These are phyloP conservation scores for Propithecus deckenii DNA, from an alignment of 2,797 vertebrate genomes.

Conservation along the genomic window DNA sequence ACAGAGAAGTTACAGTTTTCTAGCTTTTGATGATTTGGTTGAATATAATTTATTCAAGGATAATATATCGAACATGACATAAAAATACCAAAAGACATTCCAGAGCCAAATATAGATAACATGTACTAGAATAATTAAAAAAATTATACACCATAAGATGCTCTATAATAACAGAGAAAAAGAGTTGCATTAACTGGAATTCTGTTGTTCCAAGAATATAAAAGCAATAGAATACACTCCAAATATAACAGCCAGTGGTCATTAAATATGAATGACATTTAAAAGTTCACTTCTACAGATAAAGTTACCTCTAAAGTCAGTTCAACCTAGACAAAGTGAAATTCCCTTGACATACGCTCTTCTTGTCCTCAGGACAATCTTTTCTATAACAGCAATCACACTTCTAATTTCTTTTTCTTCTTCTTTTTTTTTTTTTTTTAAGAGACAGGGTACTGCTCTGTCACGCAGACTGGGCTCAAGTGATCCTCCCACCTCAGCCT, in stretches of 20 bases:
- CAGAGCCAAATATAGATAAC: background rate
- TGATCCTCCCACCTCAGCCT: background rate
- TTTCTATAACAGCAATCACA: background rate
- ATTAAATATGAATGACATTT: constrained; percentile 61
- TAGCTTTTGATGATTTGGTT: constrained; percentile 9
- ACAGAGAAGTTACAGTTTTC: constrained; percentile 5
- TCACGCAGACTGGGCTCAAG: background rate
- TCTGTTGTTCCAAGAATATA: constrained; percentile 29
- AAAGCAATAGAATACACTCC: constrained; percentile 5
- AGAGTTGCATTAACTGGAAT: background rate
- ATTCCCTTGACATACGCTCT: background rate
- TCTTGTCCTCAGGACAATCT: background rate
- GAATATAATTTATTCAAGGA: constrained; percentile 48
- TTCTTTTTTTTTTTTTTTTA: background rate
- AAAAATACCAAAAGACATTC: constrained; percentile 25
- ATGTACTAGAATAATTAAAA: background rate
- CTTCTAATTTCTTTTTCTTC: background rate
- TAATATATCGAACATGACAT: background rate
- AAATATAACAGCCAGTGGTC: constrained; percentile 5
- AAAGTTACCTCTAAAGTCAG: constrained; percentile 38
- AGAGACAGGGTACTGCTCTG: background rate
- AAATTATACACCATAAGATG: background rate
- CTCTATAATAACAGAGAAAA: constrained; percentile 13
- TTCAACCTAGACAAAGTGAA: constrained; percentile 22
- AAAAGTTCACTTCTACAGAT: constrained; percentile 40